These are phyloP conservation scores for Calypte anna DNA, from an alignment of 2,113 vertebrate species.

Conservation along the genomic window DNA sequence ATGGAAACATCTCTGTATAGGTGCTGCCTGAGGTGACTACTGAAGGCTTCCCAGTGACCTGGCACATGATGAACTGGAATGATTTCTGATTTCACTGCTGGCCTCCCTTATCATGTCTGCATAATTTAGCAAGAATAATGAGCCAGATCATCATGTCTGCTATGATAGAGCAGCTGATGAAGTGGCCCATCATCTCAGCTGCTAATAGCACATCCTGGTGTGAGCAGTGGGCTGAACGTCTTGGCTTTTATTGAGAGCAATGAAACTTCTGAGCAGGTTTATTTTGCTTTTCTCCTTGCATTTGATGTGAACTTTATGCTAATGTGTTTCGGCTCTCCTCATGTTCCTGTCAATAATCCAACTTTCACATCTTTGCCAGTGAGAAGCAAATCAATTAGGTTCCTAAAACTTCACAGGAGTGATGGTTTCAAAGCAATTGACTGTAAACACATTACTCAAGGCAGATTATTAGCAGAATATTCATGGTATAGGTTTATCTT, in stretches of 20 bases:
- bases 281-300: slow-evolving; percentile 63
- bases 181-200: neutral
- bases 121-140: slow-evolving; percentile 38
- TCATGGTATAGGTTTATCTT: neutral
- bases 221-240: slow-evolving; percentile 72
- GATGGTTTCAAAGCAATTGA: slow-evolving; percentile 8
- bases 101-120: neutral
- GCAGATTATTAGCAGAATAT: neutral
- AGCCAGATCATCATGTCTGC: neutral
- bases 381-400: slow-evolving; percentile 6
- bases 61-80: neutral
- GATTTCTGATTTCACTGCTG: neutral
- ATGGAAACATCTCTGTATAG: neutral
- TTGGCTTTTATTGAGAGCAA: slow-evolving; percentile 79
- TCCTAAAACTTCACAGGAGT: neutral
- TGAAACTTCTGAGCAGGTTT: slow-evolving; percentile 72
- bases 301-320: slow-evolving; percentile 14
- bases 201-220: neutral
- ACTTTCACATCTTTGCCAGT: neutral
- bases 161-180: neutral
- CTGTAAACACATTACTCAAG: slow-evolving; percentile 2
- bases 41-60: neutral
- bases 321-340: neutral
- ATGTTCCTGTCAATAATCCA: slow-evolving; percentile 1
- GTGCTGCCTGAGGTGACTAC: neutral